Evolutionary conservation across 2,888 invertebrate genomes (phyloP).

Genomic region (Tipula lateralis): DNA sequence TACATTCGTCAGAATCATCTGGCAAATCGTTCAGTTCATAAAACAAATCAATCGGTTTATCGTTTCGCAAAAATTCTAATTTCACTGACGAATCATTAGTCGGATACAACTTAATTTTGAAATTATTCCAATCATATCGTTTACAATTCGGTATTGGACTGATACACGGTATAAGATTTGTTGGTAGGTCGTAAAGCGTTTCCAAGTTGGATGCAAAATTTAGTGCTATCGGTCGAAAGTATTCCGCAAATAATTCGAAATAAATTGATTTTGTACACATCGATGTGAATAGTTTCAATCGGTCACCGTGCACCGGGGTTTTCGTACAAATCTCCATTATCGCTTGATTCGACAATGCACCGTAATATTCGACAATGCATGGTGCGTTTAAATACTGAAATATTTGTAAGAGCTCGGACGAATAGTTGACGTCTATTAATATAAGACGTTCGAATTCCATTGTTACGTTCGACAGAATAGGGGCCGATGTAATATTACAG

Average conservation of each 20-base stretch:
- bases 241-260: not conserved
- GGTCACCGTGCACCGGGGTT: not conserved
- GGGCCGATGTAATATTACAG: not conserved
- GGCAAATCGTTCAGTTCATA: too few relatives aligned
- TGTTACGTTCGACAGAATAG: not conserved
- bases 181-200: too few relatives aligned
- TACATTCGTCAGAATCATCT: too few relatives aligned
- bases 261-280: not conserved
- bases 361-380: not conserved
- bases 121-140: too few relatives aligned
- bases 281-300: not conserved
- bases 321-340: not conserved
- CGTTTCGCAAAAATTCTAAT: too few relatives aligned
- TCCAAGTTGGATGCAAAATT: not conserved
- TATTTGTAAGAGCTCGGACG: not conserved
- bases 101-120: too few relatives aligned
- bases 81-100: too few relatives aligned
- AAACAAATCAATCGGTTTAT: too few relatives aligned
- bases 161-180: too few relatives aligned
- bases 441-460: not conserved
- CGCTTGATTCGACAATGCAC: not conserved
- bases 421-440: not conserved
- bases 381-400: not conserved
- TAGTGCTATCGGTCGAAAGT: not conserved
- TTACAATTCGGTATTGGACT: too few relatives aligned